Percentiles rank a stretch among this genome's conserved stretches.
Conservation (phyloP, 2,888 invertebrate species). For the Rhabditoides inermis region DNA sequence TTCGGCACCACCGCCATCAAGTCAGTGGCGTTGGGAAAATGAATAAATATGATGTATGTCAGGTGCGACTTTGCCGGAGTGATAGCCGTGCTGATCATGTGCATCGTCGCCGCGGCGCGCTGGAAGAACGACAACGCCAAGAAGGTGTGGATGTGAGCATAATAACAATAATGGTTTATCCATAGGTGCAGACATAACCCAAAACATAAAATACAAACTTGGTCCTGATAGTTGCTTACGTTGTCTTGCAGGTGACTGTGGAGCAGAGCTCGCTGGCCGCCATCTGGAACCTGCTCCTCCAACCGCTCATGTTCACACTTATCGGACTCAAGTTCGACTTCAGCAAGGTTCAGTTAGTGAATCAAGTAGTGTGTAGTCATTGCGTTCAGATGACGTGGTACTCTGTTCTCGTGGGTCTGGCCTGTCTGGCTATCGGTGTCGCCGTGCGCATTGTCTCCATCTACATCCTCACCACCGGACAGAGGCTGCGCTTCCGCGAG, state of each 20-base stretch:
- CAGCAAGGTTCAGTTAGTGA: conserved; percentile 11
- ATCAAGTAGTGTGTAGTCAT: not conserved
- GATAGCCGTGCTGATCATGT: conserved; percentile 26
- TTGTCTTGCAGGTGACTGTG: too few relatives aligned
- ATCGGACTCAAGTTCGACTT: conserved; percentile 31
- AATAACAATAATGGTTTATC: not conserved
- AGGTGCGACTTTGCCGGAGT: conserved; percentile 32
- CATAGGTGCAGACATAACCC: too few relatives aligned
- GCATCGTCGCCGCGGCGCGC: conserved; percentile 24
- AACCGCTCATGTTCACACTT: conserved; percentile 33
- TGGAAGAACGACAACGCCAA: conserved; percentile 34
- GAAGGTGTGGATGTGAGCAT: conserved; percentile 8
- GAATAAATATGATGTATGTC: too few relatives aligned
- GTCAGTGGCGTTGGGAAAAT: not conserved
- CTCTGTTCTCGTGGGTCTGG: conserved; percentile 17
- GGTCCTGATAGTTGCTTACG: too few relatives aligned
- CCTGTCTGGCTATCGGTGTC: conserved; percentile 24
- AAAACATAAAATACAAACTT: too few relatives aligned
- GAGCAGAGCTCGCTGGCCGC: conserved; percentile 23
- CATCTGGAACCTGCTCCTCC: conserved; percentile 32
- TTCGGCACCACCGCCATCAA: conserved; percentile 23
- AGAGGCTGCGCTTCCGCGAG: not conserved
- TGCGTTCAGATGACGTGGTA: conserved; percentile 18
- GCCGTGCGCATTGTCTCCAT: conserved; percentile 19
- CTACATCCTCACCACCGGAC: conserved; percentile 16